Evolutionary conservation across 2,888 invertebrate species (phyloP).

Genomic region (Eristalis tenax): DNA sequence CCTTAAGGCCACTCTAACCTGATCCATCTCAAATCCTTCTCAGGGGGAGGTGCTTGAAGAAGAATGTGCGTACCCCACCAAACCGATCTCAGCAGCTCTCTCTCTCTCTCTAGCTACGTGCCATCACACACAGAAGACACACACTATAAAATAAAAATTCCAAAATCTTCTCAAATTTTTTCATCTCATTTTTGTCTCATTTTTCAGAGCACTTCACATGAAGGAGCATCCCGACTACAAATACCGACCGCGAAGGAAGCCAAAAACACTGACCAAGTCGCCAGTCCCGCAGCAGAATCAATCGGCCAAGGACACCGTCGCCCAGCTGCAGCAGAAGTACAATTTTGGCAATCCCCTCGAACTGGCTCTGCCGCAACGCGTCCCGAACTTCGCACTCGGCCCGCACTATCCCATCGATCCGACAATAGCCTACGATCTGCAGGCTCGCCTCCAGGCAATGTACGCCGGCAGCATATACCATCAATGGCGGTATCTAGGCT

Average conservation of each 20-base stretch:
- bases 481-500: slow-evolving; percentile 80
- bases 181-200: slow-evolving; percentile 72
- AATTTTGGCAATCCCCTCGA: slow-evolving; percentile 80
- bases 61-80: too few species aligned
- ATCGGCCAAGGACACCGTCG: slow-evolving; percentile 60
- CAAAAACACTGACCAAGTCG: slow-evolving; percentile 89
- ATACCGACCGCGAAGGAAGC: slow-evolving; percentile 93
- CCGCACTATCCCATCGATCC: slow-evolving; percentile 80
- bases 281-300: slow-evolving; percentile 77
- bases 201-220: slow-evolving; percentile 93
- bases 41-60: too few species aligned
- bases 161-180: neutral
- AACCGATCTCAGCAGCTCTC: too few species aligned
- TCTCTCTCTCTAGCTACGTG: slow-evolving; percentile 73
- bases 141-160: too few species aligned
- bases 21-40: too few species aligned
- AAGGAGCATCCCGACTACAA: slow-evolving; percentile 97
- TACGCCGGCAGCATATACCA: slow-evolving; percentile 80
- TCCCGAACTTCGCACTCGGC: slow-evolving; percentile 74
- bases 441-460: slow-evolving; percentile 81
- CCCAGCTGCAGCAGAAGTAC: slow-evolving; percentile 76
- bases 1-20: too few species aligned
- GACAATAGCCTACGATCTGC: slow-evolving; percentile 80
- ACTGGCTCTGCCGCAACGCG: slow-evolving; percentile 77
- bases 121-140: too few species aligned